Conservation (phyloP, 64 coral and sea anemone genomes). For the Pocillopora damicornis region DNA sequence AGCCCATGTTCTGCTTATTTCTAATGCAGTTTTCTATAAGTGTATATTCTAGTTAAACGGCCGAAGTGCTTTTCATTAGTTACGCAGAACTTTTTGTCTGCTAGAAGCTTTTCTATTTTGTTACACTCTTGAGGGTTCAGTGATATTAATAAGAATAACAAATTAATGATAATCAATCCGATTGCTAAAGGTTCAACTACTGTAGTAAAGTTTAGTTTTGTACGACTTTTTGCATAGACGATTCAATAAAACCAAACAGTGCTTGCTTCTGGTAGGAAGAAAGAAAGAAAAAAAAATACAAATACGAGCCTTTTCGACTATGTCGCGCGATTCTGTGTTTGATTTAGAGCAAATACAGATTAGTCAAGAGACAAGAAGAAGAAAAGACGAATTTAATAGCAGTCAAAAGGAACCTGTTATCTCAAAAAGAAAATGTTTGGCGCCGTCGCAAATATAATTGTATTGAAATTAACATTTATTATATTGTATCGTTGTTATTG, state of each 20-base stretch:
- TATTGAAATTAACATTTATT: conserved; percentile 56
- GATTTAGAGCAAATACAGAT: conserved; percentile 32
- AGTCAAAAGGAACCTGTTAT: conserved; percentile 40
- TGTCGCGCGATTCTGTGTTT: conserved; percentile 30
- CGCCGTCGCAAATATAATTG: conserved; percentile 47
- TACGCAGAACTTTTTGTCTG: conserved; percentile 30
- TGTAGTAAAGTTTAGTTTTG: conserved; percentile 39
- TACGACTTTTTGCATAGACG: conserved; percentile 26
- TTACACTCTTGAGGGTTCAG: conserved; percentile 25
- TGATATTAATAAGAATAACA: neutral
- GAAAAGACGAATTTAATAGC: conserved; percentile 46
- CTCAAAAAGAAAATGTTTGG: conserved; percentile 24
- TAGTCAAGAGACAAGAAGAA: conserved; percentile 11
- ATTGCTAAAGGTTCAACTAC: neutral
- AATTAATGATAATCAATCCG: conserved; percentile 5
- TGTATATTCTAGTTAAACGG: conserved; percentile 30
- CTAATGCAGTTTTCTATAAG: conserved; percentile 37
- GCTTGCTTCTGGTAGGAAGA: conserved; percentile 10
- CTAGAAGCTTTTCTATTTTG: conserved; percentile 44
- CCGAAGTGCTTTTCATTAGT: conserved; percentile 20
- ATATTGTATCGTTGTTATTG: conserved; percentile 46
- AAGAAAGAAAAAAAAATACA: neutral
- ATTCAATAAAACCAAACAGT: conserved; percentile 1
- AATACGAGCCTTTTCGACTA: conserved; percentile 11
- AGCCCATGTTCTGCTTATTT: conserved; percentile 23